These are phyloP conservation scores for Hemithea aestivaria DNA, from an alignment of 2,888 invertebrate genomes.

Conservation along the genomic window DNA sequence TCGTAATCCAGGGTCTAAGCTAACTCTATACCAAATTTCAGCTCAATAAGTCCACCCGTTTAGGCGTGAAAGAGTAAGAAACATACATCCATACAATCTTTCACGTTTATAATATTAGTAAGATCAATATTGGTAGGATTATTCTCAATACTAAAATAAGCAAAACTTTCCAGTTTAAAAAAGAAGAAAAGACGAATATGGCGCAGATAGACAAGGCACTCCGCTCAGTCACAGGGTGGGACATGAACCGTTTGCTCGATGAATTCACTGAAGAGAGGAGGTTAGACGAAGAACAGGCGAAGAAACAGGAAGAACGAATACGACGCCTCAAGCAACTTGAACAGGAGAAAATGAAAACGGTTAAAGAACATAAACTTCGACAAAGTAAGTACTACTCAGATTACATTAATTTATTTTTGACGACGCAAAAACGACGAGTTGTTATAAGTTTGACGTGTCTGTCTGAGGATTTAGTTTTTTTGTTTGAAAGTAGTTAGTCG, in stretches of 20 bases:
- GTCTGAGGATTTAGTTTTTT: too few relatives aligned
- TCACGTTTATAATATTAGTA: too few relatives aligned
- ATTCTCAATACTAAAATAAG: conserved; percentile 35
- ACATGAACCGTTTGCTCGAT: conserved; percentile 55
- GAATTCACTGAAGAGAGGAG: conserved; percentile 52
- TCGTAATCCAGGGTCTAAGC: too few relatives aligned
- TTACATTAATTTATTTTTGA: too few relatives aligned
- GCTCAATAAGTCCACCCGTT: too few relatives aligned
- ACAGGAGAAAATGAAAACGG: conserved; percentile 53
- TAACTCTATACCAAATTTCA: too few relatives aligned
- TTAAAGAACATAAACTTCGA: conserved; percentile 33
- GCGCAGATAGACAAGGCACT: conserved; percentile 87
- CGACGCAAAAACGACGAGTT: too few relatives aligned
- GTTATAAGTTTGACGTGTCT: too few relatives aligned
- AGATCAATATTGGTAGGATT: too few relatives aligned
- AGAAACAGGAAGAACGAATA: conserved; percentile 34
- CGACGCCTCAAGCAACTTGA: conserved; percentile 68
- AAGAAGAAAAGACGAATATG: conserved; percentile 90
- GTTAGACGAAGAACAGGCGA: conserved; percentile 33
- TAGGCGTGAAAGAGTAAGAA: too few relatives aligned
- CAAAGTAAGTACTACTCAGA: conserved; percentile 55
- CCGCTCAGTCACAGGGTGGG: conserved; percentile 83
- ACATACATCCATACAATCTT: too few relatives aligned
- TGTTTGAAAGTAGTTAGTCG: too few relatives aligned
- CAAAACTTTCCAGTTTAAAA: conserved; percentile 83